A percentile compares a stretch with the other conserved stretches of the same genome.
phyloP scores from a whole-genome alignment of 2,888 invertebrate species.

The Spodoptera littoralis region DNA sequence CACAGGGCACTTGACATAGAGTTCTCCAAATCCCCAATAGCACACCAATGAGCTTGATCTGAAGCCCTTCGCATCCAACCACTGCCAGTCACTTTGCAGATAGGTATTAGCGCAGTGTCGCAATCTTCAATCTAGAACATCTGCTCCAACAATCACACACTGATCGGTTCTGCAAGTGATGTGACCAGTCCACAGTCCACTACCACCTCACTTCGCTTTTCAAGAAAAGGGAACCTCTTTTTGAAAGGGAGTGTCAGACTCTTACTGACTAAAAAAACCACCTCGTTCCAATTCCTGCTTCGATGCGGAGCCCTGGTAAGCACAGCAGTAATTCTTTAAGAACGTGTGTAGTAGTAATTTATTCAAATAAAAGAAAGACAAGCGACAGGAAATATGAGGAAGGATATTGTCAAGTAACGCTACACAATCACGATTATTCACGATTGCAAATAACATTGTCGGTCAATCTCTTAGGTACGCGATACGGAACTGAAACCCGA shows the following conservation, averaged over 20 bases:
- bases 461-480: constrained; percentile 55
- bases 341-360: background rate
- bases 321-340: too few relatives aligned
- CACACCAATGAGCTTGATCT: too few relatives aligned
- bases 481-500: constrained; percentile 74
- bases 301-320: background rate
- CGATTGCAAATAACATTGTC: constrained; percentile 45
- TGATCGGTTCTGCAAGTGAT: too few relatives aligned
- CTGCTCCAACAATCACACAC: too few relatives aligned
- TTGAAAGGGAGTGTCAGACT: too few relatives aligned
- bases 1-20: too few relatives aligned
- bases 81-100: background rate
- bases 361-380: constrained; percentile 36
- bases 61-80: too few relatives aligned
- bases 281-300: background rate
- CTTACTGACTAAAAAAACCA: background rate
- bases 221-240: too few relatives aligned
- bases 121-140: too few relatives aligned
- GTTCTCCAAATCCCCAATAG: too few relatives aligned
- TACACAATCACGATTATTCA: constrained; percentile 40
- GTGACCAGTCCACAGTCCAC: too few relatives aligned
- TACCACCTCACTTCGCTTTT: too few relatives aligned
- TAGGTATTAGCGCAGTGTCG: background rate
- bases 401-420: constrained; percentile 39
- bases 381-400: constrained; percentile 31